Evolutionary conservation across 2,113 vertebrate genomes (phyloP), one percentile per base, ranked within the genome.

Genomic region (Calypte anna): DNA sequence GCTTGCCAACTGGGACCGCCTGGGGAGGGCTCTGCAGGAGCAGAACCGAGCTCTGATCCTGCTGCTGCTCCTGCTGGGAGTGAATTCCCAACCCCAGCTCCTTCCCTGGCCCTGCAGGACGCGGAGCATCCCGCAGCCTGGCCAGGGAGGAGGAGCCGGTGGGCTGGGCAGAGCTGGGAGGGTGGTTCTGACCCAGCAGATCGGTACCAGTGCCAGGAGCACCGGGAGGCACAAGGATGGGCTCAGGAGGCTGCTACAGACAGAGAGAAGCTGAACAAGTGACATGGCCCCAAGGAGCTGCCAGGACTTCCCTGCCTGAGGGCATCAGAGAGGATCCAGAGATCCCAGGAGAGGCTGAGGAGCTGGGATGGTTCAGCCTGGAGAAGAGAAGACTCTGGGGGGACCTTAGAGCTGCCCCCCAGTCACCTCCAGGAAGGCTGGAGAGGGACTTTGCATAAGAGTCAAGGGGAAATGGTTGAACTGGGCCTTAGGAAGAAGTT

Each of bases 1-100:
- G 44, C 44, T 19, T 19, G 8, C 44, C 44, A 17, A 14, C 19
- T 19, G 48, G 48, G 48, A 50, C 19, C 48, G 36, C 48, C 48
- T 21, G 48, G 48, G n/a, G 36, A 58, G 53, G 16, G 5, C 25
- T 75, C 40, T 40, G 30, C 44, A 70, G 24, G 46, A 82, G 80
- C 43, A 54, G 24, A 46, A 50, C 28, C 28, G 48, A n/a, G 55
- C 27, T 3, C 14, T 0, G 6, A 55, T 33, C 16, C 48, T 67
- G 72, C 66, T 75, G 62, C 38, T 68, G 62, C n/a, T 40, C 23
- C 25, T 3, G 1, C 10, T 0, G 0, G 54, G 19, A 86, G 63
- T 50, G 75, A 51, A 61, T 27, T 44, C 68, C 54, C 7, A 1
- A 46, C 62, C 43, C 40, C 69, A 69, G 36, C 61, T 66, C 67